phyloP scores from a whole-genome alignment of 2,888 invertebrate species.

The Drosophila melanocephala region DNA sequence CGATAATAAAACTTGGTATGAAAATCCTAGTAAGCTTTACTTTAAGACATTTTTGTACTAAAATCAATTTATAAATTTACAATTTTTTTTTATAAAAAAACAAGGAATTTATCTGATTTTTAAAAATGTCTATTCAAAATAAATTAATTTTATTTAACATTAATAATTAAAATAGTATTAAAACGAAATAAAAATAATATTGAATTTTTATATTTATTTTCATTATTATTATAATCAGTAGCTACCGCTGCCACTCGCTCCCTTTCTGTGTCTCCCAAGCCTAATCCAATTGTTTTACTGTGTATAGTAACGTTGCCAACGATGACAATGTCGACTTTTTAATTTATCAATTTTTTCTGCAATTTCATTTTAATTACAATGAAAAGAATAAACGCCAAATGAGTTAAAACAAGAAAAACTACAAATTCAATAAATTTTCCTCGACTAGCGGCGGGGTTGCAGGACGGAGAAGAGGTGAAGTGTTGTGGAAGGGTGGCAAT shows the following conservation, averaged over 20 bases:
- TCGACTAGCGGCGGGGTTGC: slow-evolving; percentile 50
- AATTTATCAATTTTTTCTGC: slow-evolving; percentile 76
- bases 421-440: slow-evolving; percentile 84
- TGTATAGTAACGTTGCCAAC: slow-evolving; percentile 30
- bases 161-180: not conserved
- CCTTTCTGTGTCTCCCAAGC: not conserved
- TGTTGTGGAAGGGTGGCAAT: slow-evolving; percentile 5
- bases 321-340: slow-evolving; percentile 44
- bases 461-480: no score
- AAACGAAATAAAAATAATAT: not conserved
- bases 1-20: not conserved
- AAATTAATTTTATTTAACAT: not conserved
- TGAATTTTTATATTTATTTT: not conserved
- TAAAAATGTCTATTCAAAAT: not conserved
- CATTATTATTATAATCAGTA: not conserved
- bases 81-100: not conserved
- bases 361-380: slow-evolving; percentile 78
- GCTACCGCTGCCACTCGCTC: rapidly evolving
- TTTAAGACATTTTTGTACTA: not conserved
- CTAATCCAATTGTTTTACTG: not conserved
- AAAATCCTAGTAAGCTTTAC: not conserved
- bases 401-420: slow-evolving; percentile 53
- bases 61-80: not conserved
- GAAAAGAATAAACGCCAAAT: slow-evolving; percentile 27
- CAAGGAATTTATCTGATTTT: not conserved